These are phyloP conservation scores for Gambusia affinis DNA, from an alignment of 2,113 vertebrate species.

Conservation along the genomic window DNA sequence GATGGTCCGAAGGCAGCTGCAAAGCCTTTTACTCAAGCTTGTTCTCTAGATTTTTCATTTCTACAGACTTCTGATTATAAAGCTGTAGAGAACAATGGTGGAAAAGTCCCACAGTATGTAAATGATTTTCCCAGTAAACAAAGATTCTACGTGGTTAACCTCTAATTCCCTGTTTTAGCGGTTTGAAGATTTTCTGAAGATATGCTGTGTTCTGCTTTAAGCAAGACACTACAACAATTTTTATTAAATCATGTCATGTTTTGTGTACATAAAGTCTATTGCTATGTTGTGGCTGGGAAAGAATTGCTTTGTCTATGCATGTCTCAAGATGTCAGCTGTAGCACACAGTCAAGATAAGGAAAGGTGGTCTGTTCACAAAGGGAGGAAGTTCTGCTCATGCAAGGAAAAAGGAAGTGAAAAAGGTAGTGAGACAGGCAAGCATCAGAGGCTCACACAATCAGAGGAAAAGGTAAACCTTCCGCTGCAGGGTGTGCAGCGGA, in stretches of 20 bases:
- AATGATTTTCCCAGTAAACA: neutral
- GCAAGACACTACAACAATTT: constrained; percentile 6
- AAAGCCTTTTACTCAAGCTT: constrained; percentile 26
- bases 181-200: constrained; percentile 6
- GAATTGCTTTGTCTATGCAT: no score
- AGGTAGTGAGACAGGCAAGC: constrained; percentile 43
- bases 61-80: neutral
- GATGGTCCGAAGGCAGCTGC: constrained; percentile 57
- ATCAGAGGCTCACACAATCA: constrained; percentile 53
- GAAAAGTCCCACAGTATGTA: neutral
- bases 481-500: constrained; percentile 4
- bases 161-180: neutral
- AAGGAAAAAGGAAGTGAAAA: constrained; percentile 61
- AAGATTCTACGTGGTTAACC: neutral
- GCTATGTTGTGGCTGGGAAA: neutral
- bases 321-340: constrained; percentile 23
- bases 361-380: constrained; percentile 64
- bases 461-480: constrained; percentile 46
- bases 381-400: constrained; percentile 62
- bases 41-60: neutral
- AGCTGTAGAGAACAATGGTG: neutral
- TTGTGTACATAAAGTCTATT: neutral
- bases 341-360: constrained; percentile 14
- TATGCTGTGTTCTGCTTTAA: neutral
- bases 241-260: constrained; percentile 16